Conservation (phyloP, 37 sponge, comb jelly and placozoan species). For the Diacarnus erythraeanus region DNA sequence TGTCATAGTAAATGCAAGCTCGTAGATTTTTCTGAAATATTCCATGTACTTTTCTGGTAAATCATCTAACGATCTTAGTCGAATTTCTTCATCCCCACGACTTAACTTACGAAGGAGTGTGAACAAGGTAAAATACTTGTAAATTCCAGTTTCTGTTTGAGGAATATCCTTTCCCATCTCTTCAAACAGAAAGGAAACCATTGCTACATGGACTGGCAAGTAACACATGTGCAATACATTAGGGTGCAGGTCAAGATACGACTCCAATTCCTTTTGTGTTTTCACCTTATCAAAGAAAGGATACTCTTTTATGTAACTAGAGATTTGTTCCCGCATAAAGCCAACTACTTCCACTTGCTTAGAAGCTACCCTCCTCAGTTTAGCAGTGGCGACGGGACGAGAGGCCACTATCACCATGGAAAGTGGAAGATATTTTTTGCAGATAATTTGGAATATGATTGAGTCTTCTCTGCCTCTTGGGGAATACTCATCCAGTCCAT, state of each 20-base stretch:
- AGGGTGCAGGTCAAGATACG: background rate
- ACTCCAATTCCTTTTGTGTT: background rate
- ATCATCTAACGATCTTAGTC: background rate
- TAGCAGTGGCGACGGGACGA: constrained; percentile 5
- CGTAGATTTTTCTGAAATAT: constrained; percentile 12
- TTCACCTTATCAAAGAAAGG: background rate
- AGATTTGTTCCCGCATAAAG: background rate
- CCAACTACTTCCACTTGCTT: constrained; percentile 11
- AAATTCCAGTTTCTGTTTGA: constrained; percentile 47
- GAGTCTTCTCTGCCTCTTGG: background rate
- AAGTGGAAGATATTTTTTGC: background rate
- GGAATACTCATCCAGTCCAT: constrained; percentile 29
- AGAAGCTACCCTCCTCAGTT: background rate
- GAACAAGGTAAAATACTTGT: constrained; percentile 17
- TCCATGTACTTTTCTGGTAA: background rate
- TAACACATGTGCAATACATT: constrained; percentile 24
- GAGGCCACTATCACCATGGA: constrained; percentile 17
- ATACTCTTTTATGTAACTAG: background rate
- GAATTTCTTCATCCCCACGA: background rate
- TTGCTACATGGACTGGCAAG: constrained; percentile 5
- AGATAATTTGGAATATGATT: background rate
- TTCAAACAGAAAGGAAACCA: constrained; percentile 4
- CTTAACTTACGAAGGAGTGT: constrained; percentile 9
- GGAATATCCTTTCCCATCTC: constrained; percentile 15
- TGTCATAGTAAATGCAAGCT: constrained; percentile 21